Base-by-base conservation (phyloP, 2,113 vertebrate genomes). In the Sakesphorus luctuosus region DNA sequence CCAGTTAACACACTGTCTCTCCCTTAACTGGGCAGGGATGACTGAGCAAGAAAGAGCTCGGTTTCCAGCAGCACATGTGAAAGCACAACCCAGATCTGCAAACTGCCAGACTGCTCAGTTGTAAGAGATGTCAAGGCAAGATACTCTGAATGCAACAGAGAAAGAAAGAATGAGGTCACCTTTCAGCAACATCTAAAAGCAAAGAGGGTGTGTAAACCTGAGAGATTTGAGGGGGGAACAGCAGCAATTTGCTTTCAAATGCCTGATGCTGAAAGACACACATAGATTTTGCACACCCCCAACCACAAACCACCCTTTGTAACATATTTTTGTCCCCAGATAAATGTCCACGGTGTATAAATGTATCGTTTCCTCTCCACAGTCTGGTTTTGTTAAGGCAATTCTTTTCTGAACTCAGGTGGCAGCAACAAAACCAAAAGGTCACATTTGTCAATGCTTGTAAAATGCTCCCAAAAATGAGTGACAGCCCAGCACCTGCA, bases 291-390 rank as follows among this genome's bases (percentile, higher is more conserved):
- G 28, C 17, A 2, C 11, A 2, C 13, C 13, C 47, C 29, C 28
- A 21, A 19, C 13, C 38, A 4, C 10, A 11, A 56, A 49, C 0
- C 3, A 2, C 47, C 20, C 50, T 69, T 15, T 33, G 29, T 6
- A 58, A 49, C 5, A 61, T 13, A 11, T 33, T 85, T 69, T 36
- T 77, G 5, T 53, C 31, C 59, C 43, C 53, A 69, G 25, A 88
- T 25, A 44, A 92, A 38, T 0, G 0, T 5, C 10, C 19, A 11
- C 25, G 38, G 36, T 2, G 10, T 10, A 35, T 1, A 58, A 0
- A 35, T 15, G 9, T 9, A 53, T 2, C 11, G 10, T 4, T 55
- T 44, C 11, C 55, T 38, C 19, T 46, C 50, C 8, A 6, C 4
- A 63, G 29, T 1, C 61, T 59, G 62, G 1, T 53, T 89, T 46